phyloP scores from a whole-genome alignment of 1,140 invertebrate species.

The Steinernema khuongi region DNA sequence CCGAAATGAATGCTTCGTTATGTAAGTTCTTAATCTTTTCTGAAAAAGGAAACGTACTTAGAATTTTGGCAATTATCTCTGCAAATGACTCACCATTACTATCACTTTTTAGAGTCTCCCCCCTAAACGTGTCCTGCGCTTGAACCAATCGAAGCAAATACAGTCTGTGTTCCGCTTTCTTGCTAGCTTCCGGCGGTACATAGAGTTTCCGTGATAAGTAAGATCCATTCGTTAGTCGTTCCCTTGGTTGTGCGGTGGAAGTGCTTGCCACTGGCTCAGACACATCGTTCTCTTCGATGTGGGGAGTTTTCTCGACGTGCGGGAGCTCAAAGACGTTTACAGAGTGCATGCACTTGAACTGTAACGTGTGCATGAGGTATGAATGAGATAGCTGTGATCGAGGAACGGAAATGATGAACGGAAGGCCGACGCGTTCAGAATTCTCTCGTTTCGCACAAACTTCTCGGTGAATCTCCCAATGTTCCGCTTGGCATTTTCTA shows the following conservation, averaged over 20 bases:
- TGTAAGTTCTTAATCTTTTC: neutral
- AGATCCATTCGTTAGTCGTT: neutral
- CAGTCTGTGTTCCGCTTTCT: slow-evolving; percentile 28
- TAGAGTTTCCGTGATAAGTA: slow-evolving; percentile 8
- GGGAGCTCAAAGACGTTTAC: slow-evolving; percentile 61
- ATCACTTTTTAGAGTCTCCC: neutral
- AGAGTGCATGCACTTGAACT: slow-evolving; percentile 55
- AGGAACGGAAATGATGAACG: slow-evolving; percentile 63
- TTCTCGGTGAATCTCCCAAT: slow-evolving; percentile 60
- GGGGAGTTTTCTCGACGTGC: slow-evolving; percentile 37
- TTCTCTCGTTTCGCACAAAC: slow-evolving; percentile 58
- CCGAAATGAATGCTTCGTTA: slow-evolving; percentile 10
- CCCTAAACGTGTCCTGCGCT: neutral
- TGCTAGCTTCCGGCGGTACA: slow-evolving; percentile 18
- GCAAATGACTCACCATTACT: neutral
- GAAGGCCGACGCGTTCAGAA: slow-evolving; percentile 61
- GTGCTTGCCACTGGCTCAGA: neutral
- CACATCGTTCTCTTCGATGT: slow-evolving; percentile 21
- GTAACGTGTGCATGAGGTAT: slow-evolving; percentile 49
- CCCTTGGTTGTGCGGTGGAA: neutral
- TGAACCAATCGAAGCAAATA: neutral
- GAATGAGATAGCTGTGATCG: slow-evolving; percentile 61
- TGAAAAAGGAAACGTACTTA: neutral
- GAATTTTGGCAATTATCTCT: neutral
- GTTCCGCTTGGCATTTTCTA: slow-evolving; percentile 61